phyloP scores from a whole-genome alignment of 2,888 invertebrate species.

The Ceriagrion tenellum region DNA sequence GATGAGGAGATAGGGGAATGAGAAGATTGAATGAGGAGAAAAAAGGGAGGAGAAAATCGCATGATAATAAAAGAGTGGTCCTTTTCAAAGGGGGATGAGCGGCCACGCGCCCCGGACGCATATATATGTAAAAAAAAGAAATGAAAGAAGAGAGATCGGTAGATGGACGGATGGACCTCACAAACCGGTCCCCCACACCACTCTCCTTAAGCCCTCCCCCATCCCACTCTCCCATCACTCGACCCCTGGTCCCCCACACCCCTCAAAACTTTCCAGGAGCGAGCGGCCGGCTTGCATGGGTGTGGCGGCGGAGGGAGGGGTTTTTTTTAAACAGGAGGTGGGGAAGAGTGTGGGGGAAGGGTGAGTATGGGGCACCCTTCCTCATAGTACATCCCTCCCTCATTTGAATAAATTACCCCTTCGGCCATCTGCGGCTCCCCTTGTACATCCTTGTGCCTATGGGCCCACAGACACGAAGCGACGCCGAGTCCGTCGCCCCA shows the following conservation, averaged over 20 bases:
- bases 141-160: slow-evolving; percentile 63
- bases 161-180: slow-evolving; percentile 60
- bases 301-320: background rate
- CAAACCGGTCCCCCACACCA: slow-evolving; percentile 50
- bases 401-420: slow-evolving; percentile 67
- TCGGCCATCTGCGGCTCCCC: slow-evolving; percentile 65
- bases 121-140: slow-evolving; percentile 64
- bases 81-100: slow-evolving; percentile 69
- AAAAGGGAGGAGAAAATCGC: slow-evolving; percentile 61
- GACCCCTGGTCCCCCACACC: background rate
- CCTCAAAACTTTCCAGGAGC: background rate
- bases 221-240: background rate
- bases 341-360: background rate
- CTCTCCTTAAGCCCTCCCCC: background rate
- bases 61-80: slow-evolving; percentile 56
- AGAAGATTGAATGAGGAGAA: slow-evolving; percentile 68
- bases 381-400: slow-evolving; percentile 35
- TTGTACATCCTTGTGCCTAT: no score
- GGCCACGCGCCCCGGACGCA: slow-evolving; percentile 68
- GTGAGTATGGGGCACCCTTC: background rate
- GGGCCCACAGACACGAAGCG: background rate
- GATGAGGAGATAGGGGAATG: background rate
- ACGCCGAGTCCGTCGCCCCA: background rate
- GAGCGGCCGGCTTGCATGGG: slow-evolving; percentile 9
- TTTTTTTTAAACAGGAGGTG: background rate